phyloP scores from a whole-genome alignment of 2,888 invertebrate genomes.

The Altica lythri region DNA sequence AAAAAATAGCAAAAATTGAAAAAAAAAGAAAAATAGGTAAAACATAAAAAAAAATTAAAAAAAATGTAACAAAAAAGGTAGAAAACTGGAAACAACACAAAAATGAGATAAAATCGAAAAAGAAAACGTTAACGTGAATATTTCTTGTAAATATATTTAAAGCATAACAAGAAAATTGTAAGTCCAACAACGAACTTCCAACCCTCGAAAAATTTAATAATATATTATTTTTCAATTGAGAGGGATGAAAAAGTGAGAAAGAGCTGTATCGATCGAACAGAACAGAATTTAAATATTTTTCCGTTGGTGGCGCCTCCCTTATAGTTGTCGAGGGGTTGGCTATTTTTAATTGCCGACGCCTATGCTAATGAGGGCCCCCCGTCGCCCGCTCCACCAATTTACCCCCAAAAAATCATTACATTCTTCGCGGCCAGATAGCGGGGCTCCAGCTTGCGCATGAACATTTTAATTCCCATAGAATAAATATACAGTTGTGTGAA shows the following conservation, averaged over 20 bases:
- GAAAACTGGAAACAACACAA: too few species aligned
- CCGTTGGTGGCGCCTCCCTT: slow-evolving; percentile 26
- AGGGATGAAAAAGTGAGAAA: slow-evolving; percentile 19
- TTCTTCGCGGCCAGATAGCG: slow-evolving; percentile 65
- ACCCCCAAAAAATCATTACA: slow-evolving; percentile 88
- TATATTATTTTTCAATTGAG: slow-evolving; percentile 23
- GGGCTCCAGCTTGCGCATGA: slow-evolving; percentile 61
- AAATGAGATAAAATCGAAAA: too few species aligned
- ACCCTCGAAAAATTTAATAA: slow-evolving; percentile 12
- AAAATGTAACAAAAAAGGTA: too few species aligned
- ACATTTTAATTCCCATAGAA: slow-evolving; percentile 58
- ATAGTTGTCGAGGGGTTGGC: slow-evolving; percentile 46
- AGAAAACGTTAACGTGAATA: too few species aligned
- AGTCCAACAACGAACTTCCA: not conserved
- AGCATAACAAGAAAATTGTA: not conserved
- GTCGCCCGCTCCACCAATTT: slow-evolving; percentile 62
- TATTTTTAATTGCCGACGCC: slow-evolving; percentile 51
- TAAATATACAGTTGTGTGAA: slow-evolving; percentile 55
- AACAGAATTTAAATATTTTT: slow-evolving; percentile 35
- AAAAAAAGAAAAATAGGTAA: too few species aligned
- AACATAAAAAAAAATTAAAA: too few species aligned
- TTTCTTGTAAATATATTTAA: too few species aligned
- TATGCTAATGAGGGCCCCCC: slow-evolving; percentile 57
- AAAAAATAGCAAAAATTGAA: too few species aligned
- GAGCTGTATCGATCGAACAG: slow-evolving; percentile 32